phyloP scores from a whole-genome alignment of 1,140 invertebrate genomes.

The Heliconius eleuchia region DNA sequence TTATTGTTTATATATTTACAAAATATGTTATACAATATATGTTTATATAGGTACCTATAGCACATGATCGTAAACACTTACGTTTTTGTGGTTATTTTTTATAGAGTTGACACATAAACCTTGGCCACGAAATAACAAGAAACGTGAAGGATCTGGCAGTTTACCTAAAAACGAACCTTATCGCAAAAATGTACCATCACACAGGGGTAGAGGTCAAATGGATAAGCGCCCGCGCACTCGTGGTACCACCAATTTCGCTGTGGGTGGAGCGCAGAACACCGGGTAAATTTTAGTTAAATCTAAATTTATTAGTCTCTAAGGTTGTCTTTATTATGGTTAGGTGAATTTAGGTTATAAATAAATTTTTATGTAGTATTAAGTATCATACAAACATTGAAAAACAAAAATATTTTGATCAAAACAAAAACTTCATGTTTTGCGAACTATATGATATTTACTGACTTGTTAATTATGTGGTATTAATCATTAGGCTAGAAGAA shows the following conservation, averaged over 20 bases:
- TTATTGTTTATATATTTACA: conserved; percentile 2
- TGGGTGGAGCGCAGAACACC: conserved; percentile 87
- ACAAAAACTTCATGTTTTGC: too few species aligned
- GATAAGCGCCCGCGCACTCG: conserved; percentile 90
- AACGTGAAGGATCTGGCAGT: conserved; percentile 83
- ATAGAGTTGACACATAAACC: conserved; percentile 80
- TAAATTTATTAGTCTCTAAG: not conserved
- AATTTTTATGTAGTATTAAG: too few species aligned
- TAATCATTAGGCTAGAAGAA: conserved; percentile 64
- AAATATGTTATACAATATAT: not conserved
- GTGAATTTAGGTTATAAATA: too few species aligned
- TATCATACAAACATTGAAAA: too few species aligned
- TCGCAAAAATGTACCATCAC: conserved; percentile 61
- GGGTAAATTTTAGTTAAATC: conserved; percentile 67
- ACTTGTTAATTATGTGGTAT: not conserved
- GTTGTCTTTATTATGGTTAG: too few species aligned
- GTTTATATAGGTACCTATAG: not conserved
- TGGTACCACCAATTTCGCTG: conserved; percentile 82
- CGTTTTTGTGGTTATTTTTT: conserved; percentile 22
- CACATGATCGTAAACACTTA: not conserved
- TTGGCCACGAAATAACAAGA: conserved; percentile 84
- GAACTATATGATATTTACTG: not conserved
- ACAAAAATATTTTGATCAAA: too few species aligned
- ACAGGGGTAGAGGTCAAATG: conserved; percentile 73
- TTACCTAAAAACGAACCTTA: conserved; percentile 83